Base-by-base conservation (phyloP, 2,888 invertebrate species). In the Periphyllus acericola region DNA sequence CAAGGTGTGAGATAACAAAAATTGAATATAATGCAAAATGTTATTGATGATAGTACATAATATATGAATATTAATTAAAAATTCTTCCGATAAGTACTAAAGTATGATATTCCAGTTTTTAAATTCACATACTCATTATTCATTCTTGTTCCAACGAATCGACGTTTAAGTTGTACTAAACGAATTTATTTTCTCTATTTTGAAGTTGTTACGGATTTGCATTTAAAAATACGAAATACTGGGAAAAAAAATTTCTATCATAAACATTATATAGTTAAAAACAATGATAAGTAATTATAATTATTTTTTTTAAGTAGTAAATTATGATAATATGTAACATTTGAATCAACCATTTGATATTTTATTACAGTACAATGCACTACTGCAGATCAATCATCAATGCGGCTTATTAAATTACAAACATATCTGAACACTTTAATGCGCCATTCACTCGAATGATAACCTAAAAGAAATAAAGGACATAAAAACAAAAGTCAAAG, bases 1-100 rank as follows among this genome's bases (percentile, higher is more conserved):
- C 66, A 76, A 66, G 84, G 84, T 46, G 19, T 25, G 34, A 46
- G 76, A 84, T 46, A 46, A 84, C 21, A 60, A 4, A 3, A 21
- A 60, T 52, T 52, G 60, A 60, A 21, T 25, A 60, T 21, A 21
- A 60, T 60, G 60, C 60, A 60, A 60, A 60, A 60, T 3, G 55
- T 21, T 60, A 60, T 60, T 60, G 60, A 60, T 60, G 25, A 25
- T 60, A 60, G 8, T 14, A 14, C 11, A 46, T 46, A 46, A 3
- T 46, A 46, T 14, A 46, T 46, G 46, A 46, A 46, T 46, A 60
- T 60, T 60, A 60, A 25, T 60, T 60, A 60, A 60, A 25, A 60
- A 60, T 60, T 60, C 21, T 60, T 60, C 25, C 21, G 60, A 60
- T 60, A 21, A 3, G 25, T 19, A 5, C 19, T 5, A 46, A 46